Conservation (phyloP, 2,797 vertebrate species). For the Chrysolophus pictus region DNA sequence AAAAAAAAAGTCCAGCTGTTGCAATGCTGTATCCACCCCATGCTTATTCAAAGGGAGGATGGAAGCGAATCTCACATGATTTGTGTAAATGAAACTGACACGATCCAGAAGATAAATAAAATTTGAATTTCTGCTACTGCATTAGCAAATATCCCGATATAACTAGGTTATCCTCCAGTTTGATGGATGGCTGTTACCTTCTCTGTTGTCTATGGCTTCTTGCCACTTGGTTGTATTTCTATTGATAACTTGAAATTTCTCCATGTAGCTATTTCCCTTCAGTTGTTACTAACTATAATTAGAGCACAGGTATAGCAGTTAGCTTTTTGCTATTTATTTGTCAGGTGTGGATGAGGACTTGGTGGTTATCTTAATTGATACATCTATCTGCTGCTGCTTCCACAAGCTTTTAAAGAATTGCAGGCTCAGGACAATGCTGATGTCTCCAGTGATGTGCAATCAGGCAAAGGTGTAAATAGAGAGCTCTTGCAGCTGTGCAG, state of each 20-base stretch:
- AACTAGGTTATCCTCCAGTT: not conserved
- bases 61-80: not conserved
- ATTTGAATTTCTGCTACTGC: not conserved
- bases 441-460: constrained; percentile 15
- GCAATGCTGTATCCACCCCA: not conserved
- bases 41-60: not conserved
- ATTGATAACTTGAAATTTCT: constrained; percentile 10
- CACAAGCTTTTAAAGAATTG: constrained; percentile 47
- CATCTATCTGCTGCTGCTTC: not conserved
- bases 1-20: not conserved
- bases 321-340: constrained; percentile 2
- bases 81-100: not conserved
- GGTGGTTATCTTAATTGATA: constrained; percentile 32
- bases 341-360: constrained; percentile 18
- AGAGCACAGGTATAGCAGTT: constrained; percentile 21
- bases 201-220: not conserved
- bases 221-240: not conserved
- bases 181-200: not conserved
- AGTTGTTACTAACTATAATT: constrained; percentile 40
- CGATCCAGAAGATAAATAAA: not conserved
- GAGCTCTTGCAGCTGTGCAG: not conserved
- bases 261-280: not conserved
- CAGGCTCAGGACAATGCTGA: constrained; percentile 32
- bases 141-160: not conserved
- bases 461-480: not conserved